Base-by-base conservation (phyloP, 2,797 vertebrate species). In the Poliocrania exsul region DNA sequence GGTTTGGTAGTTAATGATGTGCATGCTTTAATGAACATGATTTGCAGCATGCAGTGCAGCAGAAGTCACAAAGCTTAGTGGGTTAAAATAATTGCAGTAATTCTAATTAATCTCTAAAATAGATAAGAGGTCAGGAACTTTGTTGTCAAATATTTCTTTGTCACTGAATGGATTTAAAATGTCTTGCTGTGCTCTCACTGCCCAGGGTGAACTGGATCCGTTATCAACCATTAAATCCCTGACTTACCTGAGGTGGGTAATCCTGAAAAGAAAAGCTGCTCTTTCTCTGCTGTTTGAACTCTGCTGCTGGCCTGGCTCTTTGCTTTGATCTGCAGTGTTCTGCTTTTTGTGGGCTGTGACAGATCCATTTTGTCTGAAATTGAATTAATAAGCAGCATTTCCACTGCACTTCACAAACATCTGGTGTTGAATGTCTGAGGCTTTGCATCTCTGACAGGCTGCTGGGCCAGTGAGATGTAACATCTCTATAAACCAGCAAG, bases 141-240 rank as follows among this genome's bases (percentile, higher is more conserved):
- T 49, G 33, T 46, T 87, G 70, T 69, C 46, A 80, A 56, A 8
- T 47, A 20, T 16, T 47, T 73, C 31, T 53, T 69, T 46, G 50
- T 57, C 18, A 33, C 37, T 65, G 58, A 71, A 57, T 5, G 2
- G 11, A 12, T 31, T 75, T 71, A 33, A 1, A 10, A 14, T 86
- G 44, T 80, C 19, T 70, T 88, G 31, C 64, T 95, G 5, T 97
- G 53, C 86, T 94, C 74, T 33, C 58, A 20, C 93, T 93, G 25
- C 31, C 9, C 71, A 99, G 99, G 99, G 99, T 37, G 99, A 99
- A 91, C 96, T 99, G 97, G 99, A 99, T 95, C 99, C 99, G 0
- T 97, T 99, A 93, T 97, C 99, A 47, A 97, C 98, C 14, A 98
- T 99, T 66, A 99, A 99, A 96, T 98, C 99, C 0, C 70, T 99